Evolutionary conservation across 2,797 vertebrate species (phyloP).

Genomic region (Eidolon dupreanum): DNA sequence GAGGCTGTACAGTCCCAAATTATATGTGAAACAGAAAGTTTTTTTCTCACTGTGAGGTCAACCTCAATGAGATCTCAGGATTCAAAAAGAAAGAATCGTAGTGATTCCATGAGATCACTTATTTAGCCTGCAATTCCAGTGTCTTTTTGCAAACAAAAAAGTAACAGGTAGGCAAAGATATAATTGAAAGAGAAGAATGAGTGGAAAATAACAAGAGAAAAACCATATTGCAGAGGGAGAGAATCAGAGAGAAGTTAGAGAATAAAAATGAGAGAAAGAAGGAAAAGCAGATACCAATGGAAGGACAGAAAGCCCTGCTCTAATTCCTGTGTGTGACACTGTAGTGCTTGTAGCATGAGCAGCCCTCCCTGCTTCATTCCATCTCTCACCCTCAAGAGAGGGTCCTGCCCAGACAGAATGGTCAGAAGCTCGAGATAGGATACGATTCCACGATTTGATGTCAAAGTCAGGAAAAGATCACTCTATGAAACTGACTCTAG

Average conservation of each 20-base stretch:
- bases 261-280: neutral
- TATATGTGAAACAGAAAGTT: neutral
- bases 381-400: neutral
- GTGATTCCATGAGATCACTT: neutral
- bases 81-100: neutral
- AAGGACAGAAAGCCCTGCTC: neutral
- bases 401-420: neutral
- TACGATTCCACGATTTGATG: neutral
- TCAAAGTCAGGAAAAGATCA: neutral
- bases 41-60: neutral
- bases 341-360: neutral
- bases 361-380: neutral
- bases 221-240: neutral
- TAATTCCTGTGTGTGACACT: neutral
- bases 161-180: neutral
- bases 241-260: neutral
- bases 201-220: neutral
- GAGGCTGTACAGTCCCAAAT: neutral
- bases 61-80: neutral
- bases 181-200: neutral
- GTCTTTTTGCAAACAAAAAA: neutral
- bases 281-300: neutral
- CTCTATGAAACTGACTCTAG: neutral
- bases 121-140: neutral
- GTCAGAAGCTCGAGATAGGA: neutral